Evolutionary conservation across 2,888 invertebrate genomes (phyloP).

Genomic region (Subacronicta megacephala): DNA sequence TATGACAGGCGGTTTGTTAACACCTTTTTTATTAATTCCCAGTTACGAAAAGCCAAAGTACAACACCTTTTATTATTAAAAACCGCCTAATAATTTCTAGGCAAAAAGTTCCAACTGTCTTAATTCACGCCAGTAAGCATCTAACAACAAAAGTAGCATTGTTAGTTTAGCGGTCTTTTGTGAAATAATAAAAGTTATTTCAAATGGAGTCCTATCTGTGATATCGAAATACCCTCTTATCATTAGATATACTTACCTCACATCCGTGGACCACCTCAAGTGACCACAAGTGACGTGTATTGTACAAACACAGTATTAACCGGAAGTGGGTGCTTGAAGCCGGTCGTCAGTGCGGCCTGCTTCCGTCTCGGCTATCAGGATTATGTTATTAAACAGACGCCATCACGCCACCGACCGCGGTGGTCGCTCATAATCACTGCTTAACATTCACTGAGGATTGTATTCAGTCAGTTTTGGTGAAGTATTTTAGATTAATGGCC

Average conservation of each 20-base stretch:
- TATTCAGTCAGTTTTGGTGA: conserved; percentile 39
- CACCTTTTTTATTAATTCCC: too few relatives aligned
- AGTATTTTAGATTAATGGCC: conserved; percentile 18
- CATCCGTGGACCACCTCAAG: conserved; percentile 51
- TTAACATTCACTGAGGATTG: conserved; percentile 63
- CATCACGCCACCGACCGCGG: conserved; percentile 64
- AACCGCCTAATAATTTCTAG: too few relatives aligned
- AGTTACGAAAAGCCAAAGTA: too few relatives aligned
- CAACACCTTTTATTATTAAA: too few relatives aligned
- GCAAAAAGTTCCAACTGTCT: too few relatives aligned
- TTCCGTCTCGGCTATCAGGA: conserved; percentile 78
- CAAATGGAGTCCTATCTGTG: too few relatives aligned
- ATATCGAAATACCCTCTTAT: conserved; percentile 4
- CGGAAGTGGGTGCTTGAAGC: conserved; percentile 74
- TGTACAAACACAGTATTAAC: conserved; percentile 42
- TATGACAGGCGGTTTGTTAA: too few relatives aligned
- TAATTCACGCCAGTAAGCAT: too few relatives aligned
- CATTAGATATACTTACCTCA: conserved; percentile 14
- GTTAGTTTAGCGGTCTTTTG: too few relatives aligned
- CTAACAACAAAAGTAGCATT: too few relatives aligned
- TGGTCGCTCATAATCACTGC: conserved; percentile 71
- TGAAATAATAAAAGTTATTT: too few relatives aligned
- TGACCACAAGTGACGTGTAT: conserved; percentile 42
- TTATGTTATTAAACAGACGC: conserved; percentile 83
- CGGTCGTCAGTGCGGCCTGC: conserved; percentile 72